Evolutionary conservation across 1,140 invertebrate species (phyloP).

Genomic region (Ectropis grisescens): DNA sequence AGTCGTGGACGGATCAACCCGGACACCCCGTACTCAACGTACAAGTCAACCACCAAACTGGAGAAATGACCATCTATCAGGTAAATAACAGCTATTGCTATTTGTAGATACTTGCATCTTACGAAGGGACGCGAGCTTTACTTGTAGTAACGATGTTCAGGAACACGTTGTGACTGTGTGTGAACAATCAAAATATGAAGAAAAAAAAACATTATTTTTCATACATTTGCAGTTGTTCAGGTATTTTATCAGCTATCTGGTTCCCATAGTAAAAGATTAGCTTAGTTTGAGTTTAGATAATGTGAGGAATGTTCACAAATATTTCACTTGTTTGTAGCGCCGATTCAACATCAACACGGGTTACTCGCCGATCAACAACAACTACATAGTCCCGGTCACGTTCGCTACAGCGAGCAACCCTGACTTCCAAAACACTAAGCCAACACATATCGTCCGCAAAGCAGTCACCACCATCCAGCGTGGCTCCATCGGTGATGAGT

Average conservation of each 20-base stretch:
- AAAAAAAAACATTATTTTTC: no score
- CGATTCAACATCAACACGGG: conserved; percentile 53
- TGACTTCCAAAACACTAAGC: conserved; percentile 63
- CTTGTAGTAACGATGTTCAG: no score
- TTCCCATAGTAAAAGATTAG: no score
- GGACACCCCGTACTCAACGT: conserved; percentile 69
- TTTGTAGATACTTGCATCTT: no score
- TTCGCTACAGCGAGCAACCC: conserved; percentile 52
- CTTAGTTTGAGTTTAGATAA: no score
- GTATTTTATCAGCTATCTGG: no score
- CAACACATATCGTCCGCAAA: conserved; percentile 27
- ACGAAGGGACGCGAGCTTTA: no score
- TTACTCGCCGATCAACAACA: conserved; percentile 19
- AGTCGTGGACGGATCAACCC: conserved; percentile 62
- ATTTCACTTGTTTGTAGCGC: conserved; percentile 25
- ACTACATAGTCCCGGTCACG: conserved; percentile 72
- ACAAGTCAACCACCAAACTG: conserved; percentile 57
- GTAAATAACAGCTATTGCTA: conserved; percentile 15
- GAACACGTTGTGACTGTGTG: no score
- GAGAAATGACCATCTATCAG: conserved; percentile 67
- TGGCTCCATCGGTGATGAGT: conserved; percentile 42
- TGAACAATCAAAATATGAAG: no score
- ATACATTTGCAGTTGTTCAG: no score
- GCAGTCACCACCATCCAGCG: conserved; percentile 28
- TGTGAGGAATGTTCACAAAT: no score